Evolutionary conservation across 2,113 vertebrate genomes (phyloP).

Genomic region (Takifugu flavidus): DNA sequence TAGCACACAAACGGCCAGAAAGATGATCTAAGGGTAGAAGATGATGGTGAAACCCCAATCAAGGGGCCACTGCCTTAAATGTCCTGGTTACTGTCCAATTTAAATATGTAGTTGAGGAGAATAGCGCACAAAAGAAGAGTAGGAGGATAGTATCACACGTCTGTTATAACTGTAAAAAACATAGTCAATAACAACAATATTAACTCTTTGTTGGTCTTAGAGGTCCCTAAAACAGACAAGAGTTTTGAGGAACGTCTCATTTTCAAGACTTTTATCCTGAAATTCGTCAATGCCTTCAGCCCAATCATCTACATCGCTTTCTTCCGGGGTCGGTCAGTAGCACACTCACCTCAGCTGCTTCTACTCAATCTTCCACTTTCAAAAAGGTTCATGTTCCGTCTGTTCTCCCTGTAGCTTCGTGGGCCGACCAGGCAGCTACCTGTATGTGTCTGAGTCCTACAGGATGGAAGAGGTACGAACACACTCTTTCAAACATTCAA

Average conservation of each 20-base stretch:
- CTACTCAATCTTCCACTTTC: background rate
- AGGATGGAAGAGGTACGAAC: constrained; percentile 93
- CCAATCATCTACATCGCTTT: constrained; percentile 98
- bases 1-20: no score
- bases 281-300: constrained; percentile 96
- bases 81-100: no score
- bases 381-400: background rate
- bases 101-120: no score
- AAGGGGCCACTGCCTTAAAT: no score
- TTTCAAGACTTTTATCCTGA: constrained; percentile 97
- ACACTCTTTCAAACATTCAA: background rate
- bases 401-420: constrained; percentile 79
- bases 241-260: constrained; percentile 94
- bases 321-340: constrained; percentile 91
- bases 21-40: no score
- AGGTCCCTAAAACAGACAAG: constrained; percentile 97
- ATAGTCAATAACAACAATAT: background rate
- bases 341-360: background rate
- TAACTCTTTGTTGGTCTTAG: constrained; percentile 60
- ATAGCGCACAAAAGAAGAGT: no score
- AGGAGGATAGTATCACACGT: no score
- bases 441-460: constrained; percentile 94
- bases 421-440: constrained; percentile 89
- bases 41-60: no score
- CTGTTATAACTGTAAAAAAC: background rate